Percentiles rank a stretch among this genome's conserved stretches.
Evolutionary conservation across 2,888 invertebrate species (phyloP).

Genomic region (Spodoptera exigua): DNA sequence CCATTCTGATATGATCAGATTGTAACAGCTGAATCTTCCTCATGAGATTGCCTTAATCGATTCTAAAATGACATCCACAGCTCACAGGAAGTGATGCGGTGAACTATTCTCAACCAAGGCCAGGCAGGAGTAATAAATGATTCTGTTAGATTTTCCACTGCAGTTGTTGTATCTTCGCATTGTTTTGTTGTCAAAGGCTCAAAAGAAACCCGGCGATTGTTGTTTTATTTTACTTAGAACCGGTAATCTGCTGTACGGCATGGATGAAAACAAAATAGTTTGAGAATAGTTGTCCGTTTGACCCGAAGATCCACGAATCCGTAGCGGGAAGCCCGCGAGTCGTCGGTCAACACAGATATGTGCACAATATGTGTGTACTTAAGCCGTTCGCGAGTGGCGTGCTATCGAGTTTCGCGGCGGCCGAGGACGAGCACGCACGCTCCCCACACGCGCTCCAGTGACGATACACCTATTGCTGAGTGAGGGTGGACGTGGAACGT

Average conservation of each 20-base stretch:
- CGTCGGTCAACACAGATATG: slow-evolving; percentile 47
- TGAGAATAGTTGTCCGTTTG: slow-evolving; percentile 46
- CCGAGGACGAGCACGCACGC: slow-evolving; percentile 72
- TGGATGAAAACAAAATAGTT: slow-evolving; percentile 26
- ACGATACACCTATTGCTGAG: slow-evolving; percentile 55
- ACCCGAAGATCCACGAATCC: slow-evolving; percentile 47
- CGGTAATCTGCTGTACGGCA: slow-evolving; percentile 9
- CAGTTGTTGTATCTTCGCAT: slow-evolving; percentile 25
- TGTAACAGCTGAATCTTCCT: slow-evolving; percentile 23
- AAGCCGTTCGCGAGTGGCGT: slow-evolving; percentile 68
- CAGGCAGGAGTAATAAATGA: slow-evolving; percentile 32
- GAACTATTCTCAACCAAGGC: slow-evolving; percentile 43
- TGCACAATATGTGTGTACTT: slow-evolving; percentile 56
- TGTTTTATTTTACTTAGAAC: slow-evolving; percentile 1
- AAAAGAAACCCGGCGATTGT: slow-evolving; percentile 2
- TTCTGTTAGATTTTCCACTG: slow-evolving; percentile 37
- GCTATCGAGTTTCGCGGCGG: slow-evolving; percentile 77
- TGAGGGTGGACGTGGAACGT: slow-evolving; percentile 77
- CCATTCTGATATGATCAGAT: slow-evolving; percentile 16
- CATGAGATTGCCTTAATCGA: slow-evolving; percentile 33
- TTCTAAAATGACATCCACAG: slow-evolving; percentile 37
- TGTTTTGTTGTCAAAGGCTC: not conserved
- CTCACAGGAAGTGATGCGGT: slow-evolving; percentile 44
- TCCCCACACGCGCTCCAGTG: slow-evolving; percentile 56
- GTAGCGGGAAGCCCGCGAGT: slow-evolving; percentile 46